Evolutionary conservation across 2,113 vertebrate species (phyloP).

Genomic region (Tamias sibiricus): DNA sequence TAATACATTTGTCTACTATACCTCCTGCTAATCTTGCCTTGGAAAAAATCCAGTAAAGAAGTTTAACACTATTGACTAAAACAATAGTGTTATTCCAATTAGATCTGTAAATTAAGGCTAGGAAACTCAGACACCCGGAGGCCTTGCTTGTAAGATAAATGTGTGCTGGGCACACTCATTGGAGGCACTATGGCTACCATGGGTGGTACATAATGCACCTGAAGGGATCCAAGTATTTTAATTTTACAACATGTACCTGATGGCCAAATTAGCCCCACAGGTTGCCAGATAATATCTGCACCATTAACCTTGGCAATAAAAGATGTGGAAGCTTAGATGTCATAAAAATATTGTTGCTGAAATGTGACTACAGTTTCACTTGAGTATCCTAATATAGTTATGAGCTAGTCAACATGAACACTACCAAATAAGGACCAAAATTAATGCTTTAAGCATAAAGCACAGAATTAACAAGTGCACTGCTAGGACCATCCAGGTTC

Average conservation of each 20-base stretch:
- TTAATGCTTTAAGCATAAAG: neutral
- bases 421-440: neutral
- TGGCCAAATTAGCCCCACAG: neutral
- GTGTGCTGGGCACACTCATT: neutral
- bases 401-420: neutral
- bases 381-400: neutral
- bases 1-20: neutral
- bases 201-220: neutral
- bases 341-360: slow-evolving; percentile 10
- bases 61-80: neutral
- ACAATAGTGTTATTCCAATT: neutral
- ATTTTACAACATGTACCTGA: neutral
- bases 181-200: neutral
- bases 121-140: neutral
- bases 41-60: neutral
- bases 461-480: neutral
- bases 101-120: neutral
- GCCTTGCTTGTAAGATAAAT: neutral
- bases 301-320: neutral
- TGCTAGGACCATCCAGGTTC: neutral
- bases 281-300: neutral
- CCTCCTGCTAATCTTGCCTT: neutral
- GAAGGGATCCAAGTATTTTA: neutral
- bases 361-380: neutral
- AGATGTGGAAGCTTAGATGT: neutral